Percentiles rank a stretch among this genome's conserved stretches.
Conservation (phyloP, 2,888 invertebrate genomes). For the Pseudeuparius sepicola region DNA sequence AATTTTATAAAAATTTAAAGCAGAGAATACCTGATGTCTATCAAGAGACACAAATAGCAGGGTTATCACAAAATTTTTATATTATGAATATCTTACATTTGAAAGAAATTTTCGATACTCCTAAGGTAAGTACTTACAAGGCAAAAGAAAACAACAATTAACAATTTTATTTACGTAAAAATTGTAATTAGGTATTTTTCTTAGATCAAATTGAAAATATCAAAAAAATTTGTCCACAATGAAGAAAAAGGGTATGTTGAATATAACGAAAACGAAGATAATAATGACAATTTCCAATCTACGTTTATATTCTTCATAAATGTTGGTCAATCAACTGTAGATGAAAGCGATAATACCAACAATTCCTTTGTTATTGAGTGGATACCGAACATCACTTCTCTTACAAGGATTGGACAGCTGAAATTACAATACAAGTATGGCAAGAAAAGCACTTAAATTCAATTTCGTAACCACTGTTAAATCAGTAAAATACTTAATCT, state of each 20-base stretch:
- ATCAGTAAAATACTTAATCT: no score
- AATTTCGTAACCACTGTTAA: constrained; percentile 4
- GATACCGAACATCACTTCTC: constrained; percentile 62
- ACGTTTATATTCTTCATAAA: constrained; percentile 32
- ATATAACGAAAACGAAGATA: constrained; percentile 27
- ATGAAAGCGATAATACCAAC: constrained; percentile 46
- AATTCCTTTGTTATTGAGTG: constrained; percentile 58
- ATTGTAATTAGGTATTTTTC: constrained; percentile 23
- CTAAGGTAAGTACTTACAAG: constrained; percentile 39
- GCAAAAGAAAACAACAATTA: background rate
- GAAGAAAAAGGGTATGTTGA: constrained; percentile 46
- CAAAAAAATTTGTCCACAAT: constrained; percentile 53
- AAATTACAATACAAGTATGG: constrained; percentile 63
- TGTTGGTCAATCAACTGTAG: constrained; percentile 42
- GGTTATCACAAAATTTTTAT: constrained; percentile 55
- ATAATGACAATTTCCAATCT: constrained; percentile 32
- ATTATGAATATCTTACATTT: constrained; percentile 61
- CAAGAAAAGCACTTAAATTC: constrained; percentile 39
- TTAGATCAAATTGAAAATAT: constrained; percentile 52
- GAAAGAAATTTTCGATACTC: constrained; percentile 62
- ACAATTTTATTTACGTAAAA: constrained; percentile 2
- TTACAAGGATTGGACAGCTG: constrained; percentile 61
- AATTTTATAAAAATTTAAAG: constrained; percentile 62
- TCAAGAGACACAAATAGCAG: constrained; percentile 54
- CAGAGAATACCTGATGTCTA: constrained; percentile 55